These are phyloP conservation scores for Sebastes fasciatus DNA, from an alignment of 2,113 vertebrate species.

Conservation along the genomic window DNA sequence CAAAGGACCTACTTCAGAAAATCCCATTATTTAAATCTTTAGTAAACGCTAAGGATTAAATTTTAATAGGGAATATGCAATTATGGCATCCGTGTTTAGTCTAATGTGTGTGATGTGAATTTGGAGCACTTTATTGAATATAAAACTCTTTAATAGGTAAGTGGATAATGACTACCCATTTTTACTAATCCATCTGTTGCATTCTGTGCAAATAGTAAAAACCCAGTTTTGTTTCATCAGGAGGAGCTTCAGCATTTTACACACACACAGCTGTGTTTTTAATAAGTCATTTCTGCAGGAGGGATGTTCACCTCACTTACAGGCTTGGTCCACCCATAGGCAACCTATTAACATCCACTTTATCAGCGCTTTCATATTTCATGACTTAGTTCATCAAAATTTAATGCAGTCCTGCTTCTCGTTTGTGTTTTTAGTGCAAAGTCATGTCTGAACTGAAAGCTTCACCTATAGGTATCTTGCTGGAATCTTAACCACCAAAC, in stretches of 20 bases:
- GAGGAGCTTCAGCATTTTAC: constrained; percentile 23
- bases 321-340: constrained; percentile 52
- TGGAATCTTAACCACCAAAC: constrained; percentile 6
- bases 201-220: constrained; percentile 20
- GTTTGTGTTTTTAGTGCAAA: constrained; percentile 62
- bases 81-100: not conserved
- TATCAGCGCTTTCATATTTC: constrained; percentile 72
- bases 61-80: not conserved
- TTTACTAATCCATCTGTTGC: constrained; percentile 49
- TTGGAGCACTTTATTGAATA: constrained; percentile 24
- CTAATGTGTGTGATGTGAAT: not conserved
- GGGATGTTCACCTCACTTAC: constrained; percentile 40
- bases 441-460: constrained; percentile 52
- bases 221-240: constrained; percentile 17
- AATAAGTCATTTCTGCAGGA: constrained; percentile 20
- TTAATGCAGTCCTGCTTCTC: constrained; percentile 53
- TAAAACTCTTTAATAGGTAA: constrained; percentile 21
- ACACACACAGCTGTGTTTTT: not conserved
- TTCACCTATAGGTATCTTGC: constrained; percentile 10
- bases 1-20: not conserved
- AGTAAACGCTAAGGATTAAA: not conserved
- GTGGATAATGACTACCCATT: constrained; percentile 38
- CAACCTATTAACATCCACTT: constrained; percentile 73
- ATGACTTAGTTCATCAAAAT: constrained; percentile 71
- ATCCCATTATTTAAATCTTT: not conserved